Percentiles rank a stretch among this genome's conserved stretches.
Conservation (phyloP, 1,140 invertebrate species). For the Drosophila elegans region DNA sequence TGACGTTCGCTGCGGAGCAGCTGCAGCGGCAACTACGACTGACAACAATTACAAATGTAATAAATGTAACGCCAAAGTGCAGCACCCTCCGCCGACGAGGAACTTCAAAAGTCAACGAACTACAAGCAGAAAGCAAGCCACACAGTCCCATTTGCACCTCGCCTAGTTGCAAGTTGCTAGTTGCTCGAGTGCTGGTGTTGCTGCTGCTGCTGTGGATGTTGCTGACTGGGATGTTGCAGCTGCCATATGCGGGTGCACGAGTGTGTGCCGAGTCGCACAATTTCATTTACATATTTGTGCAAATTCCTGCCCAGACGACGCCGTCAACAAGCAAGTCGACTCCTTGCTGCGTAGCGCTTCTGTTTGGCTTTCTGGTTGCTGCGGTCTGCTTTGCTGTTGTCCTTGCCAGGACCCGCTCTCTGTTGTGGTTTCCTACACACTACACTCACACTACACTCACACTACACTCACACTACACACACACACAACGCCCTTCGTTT, state of each 20-base stretch:
- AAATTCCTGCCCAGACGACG: conserved; percentile 68
- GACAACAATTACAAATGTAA: conserved; percentile 83
- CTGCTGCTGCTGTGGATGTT: conserved; percentile 31
- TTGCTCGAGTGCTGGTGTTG: conserved; percentile 59
- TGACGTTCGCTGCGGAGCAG: background rate
- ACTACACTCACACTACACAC: background rate
- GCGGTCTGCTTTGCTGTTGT: conserved; percentile 69
- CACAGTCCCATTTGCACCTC: conserved; percentile 65
- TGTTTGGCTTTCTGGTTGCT: conserved; percentile 77
- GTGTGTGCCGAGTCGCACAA: conserved; percentile 68
- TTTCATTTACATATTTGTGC: conserved; percentile 81
- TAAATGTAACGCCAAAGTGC: conserved; percentile 77
- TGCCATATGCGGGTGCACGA: conserved; percentile 39
- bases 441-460: conserved; percentile 26
- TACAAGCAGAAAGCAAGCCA: conserved; percentile 64
- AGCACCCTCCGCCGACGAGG: conserved; percentile 42
- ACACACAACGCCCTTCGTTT: conserved; percentile 47
- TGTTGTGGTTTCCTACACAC: conserved; percentile 70
- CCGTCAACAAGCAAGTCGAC: conserved; percentile 64
- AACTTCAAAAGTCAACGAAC: conserved; percentile 81
- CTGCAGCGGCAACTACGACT: conserved; percentile 51
- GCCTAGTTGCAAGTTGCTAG: conserved; percentile 53
- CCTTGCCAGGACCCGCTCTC: conserved; percentile 39
- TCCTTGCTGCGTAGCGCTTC: conserved; percentile 79
- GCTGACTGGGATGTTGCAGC: conserved; percentile 44